Percentiles rank a stretch among this genome's conserved stretches.
phyloP scores from a whole-genome alignment of 2,113 vertebrate genomes.

The Anas platyrhynchos region DNA sequence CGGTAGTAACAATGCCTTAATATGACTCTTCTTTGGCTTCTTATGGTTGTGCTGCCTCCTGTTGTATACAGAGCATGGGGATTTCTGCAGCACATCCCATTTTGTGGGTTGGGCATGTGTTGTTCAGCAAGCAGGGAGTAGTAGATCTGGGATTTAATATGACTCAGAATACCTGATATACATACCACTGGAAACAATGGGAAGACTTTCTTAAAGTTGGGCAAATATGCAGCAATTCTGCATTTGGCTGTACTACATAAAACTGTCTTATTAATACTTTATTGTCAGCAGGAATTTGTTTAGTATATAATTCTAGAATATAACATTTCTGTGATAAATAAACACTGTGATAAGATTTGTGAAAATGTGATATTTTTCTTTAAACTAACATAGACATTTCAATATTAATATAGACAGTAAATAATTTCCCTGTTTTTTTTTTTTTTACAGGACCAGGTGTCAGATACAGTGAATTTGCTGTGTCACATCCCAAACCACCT shows the following conservation, averaged over 20 bases:
- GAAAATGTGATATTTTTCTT: background rate
- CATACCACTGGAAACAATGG: background rate
- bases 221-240: background rate
- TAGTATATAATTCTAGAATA: background rate
- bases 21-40: background rate
- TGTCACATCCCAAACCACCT: conserved; percentile 79
- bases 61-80: background rate
- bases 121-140: background rate
- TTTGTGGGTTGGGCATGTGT: background rate
- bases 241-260: background rate
- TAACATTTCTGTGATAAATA: background rate
- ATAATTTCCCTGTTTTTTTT: background rate
- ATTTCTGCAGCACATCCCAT: background rate
- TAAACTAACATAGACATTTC: background rate
- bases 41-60: background rate
- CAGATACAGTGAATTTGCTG: conserved; percentile 86
- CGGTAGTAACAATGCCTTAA: background rate
- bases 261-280: background rate
- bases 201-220: rapidly evolving
- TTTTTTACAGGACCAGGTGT: conserved; percentile 88
- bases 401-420: background rate
- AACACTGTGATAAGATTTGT: background rate
- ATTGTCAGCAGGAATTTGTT: background rate
- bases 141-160: background rate
- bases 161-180: background rate